Evolutionary conservation across 2,113 vertebrate genomes (phyloP).

Genomic region (Piaya cayana): DNA sequence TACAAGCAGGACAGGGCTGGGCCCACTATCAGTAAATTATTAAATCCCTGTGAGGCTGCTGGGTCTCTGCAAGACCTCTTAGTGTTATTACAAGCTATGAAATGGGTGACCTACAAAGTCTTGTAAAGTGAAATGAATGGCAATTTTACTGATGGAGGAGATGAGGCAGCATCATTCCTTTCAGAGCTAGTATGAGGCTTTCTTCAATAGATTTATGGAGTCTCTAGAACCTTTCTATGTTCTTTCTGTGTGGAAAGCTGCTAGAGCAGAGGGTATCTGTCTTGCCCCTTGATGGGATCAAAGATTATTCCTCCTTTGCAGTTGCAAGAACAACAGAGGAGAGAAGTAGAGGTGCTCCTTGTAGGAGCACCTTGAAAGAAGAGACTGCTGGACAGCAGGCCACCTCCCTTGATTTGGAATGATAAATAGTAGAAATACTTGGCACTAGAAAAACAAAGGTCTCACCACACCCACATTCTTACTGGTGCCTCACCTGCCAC

Average conservation of each 20-base stretch:
- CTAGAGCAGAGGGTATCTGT: not conserved
- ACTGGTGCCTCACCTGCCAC: constrained; percentile 69
- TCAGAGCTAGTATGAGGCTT: not conserved
- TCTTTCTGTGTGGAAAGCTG: not conserved
- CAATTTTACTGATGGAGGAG: not conserved
- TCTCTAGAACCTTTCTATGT: not conserved
- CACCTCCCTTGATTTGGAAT: constrained; percentile 39
- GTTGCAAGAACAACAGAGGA: not conserved
- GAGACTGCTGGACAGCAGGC: not conserved
- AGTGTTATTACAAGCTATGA: not conserved
- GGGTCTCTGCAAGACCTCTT: not conserved
- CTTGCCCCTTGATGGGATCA: not conserved
- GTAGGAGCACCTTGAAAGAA: not conserved
- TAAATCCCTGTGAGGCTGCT: not conserved
- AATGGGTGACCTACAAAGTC: not conserved
- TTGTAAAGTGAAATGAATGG: not conserved
- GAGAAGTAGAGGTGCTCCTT: not conserved
- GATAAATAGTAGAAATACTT: not conserved
- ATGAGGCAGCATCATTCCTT: not conserved
- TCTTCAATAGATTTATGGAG: not conserved
- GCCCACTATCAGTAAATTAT: not conserved
- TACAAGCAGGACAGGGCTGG: not conserved
- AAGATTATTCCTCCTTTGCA: not conserved
- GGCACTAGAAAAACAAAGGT: constrained; percentile 52
- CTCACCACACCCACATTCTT: constrained; percentile 70